A percentile compares a stretch with the other conserved stretches of the same genome.
Evolutionary conservation across 1,140 invertebrate species (phyloP).

Genomic region (Coboldia fuscipes): DNA sequence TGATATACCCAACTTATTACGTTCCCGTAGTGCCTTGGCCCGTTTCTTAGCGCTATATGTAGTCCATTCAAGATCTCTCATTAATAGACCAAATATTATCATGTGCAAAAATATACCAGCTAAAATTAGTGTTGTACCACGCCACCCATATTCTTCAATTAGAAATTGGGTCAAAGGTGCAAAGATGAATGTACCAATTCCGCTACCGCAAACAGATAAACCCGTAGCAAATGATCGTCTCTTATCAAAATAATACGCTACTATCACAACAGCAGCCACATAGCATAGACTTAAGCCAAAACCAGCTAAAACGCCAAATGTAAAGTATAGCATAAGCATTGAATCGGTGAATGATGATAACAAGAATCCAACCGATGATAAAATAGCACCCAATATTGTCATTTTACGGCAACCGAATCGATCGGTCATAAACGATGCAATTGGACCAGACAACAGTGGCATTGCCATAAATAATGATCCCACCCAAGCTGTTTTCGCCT

Average conservation of each 20-base stretch:
- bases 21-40: slow-evolving; percentile 23
- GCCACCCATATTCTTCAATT: slow-evolving; percentile 62
- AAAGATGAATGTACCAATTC: slow-evolving; percentile 79
- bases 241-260: slow-evolving; percentile 91
- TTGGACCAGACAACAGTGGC: slow-evolving; percentile 68
- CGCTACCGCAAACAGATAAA: slow-evolving; percentile 75
- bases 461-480: slow-evolving; percentile 78
- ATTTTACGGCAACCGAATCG: slow-evolving; percentile 62
- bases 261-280: slow-evolving; percentile 78
- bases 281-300: slow-evolving; percentile 73
- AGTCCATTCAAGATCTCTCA: slow-evolving; percentile 62
- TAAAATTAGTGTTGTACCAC: slow-evolving; percentile 58
- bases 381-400: slow-evolving; percentile 55
- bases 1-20: slow-evolving; percentile 32
- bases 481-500: slow-evolving; percentile 77
- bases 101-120: slow-evolving; percentile 72
- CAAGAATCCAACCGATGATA: slow-evolving; percentile 62
- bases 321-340: slow-evolving; percentile 59
- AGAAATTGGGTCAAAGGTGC: slow-evolving; percentile 63
- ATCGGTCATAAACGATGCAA: slow-evolving; percentile 73
- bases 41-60: slow-evolving; percentile 30
- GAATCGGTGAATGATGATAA: slow-evolving; percentile 54
- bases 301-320: slow-evolving; percentile 68
- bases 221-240: slow-evolving; percentile 81
- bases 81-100: slow-evolving; percentile 65